These are phyloP conservation scores for Osmerus mordax DNA, from an alignment of 2,113 vertebrate genomes.

Conservation along the genomic window DNA sequence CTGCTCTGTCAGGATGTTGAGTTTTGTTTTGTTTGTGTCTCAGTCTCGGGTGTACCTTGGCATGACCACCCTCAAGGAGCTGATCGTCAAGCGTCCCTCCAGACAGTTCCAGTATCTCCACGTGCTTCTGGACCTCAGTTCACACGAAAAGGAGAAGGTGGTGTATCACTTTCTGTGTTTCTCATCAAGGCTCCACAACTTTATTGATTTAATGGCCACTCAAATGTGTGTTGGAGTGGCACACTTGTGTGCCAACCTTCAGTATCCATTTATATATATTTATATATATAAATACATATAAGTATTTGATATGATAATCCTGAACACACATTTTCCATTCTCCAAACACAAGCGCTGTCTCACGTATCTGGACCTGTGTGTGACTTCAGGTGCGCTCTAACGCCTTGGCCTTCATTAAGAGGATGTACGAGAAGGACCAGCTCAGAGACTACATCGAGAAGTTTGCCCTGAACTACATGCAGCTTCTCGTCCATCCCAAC, in stretches of 20 bases:
- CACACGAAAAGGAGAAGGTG: slow-evolving; percentile 94
- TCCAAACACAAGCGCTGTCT: too few relatives aligned
- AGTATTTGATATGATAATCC: too few relatives aligned
- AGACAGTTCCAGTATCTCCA: slow-evolving; percentile 94
- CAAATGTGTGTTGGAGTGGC: too few relatives aligned
- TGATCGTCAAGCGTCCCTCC: slow-evolving; percentile 87
- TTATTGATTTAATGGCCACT: background rate
- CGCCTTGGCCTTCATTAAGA: slow-evolving; percentile 87
- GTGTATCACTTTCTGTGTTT: background rate
- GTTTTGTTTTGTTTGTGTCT: background rate
- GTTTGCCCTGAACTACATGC: slow-evolving; percentile 92
- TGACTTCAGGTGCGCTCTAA: slow-evolving; percentile 82
- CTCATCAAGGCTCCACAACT: background rate
- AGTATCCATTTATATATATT: slow-evolving; percentile 12
- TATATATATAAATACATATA: too few relatives aligned
- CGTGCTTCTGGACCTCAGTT: slow-evolving; percentile 90
- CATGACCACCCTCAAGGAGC: slow-evolving; percentile 89
- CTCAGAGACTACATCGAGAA: slow-evolving; percentile 91
- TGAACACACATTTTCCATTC: too few relatives aligned
- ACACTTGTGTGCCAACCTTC: background rate
- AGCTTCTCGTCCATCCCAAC: slow-evolving; percentile 93
- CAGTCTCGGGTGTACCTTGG: slow-evolving; percentile 91
- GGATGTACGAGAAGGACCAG: slow-evolving; percentile 92
- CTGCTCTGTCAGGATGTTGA: background rate
- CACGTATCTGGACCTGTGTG: background rate